Conservation (phyloP, 2,888 invertebrate genomes). For the Pseudococcus longispinus region DNA sequence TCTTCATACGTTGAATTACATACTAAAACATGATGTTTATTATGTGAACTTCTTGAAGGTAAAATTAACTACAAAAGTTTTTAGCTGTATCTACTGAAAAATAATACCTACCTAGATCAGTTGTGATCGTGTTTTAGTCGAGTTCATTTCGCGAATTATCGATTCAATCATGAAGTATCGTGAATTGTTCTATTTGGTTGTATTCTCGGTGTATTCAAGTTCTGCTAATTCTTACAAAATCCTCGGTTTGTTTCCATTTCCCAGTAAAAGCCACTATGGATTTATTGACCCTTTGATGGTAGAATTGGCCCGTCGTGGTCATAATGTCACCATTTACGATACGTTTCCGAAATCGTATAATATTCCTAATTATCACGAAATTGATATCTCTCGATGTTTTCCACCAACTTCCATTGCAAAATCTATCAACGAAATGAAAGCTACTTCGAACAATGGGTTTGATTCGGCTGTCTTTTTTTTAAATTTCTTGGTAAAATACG, state of each 20-base stretch:
- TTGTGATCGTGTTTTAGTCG: too few species aligned
- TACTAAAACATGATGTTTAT: too few species aligned
- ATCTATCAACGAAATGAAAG: background rate
- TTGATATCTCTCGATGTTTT: background rate
- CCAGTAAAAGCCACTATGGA: constrained; percentile 50
- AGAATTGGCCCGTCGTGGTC: constrained; percentile 55
- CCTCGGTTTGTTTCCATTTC: constrained; percentile 55
- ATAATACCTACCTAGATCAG: too few species aligned
- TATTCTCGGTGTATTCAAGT: background rate
- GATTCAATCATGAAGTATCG: background rate
- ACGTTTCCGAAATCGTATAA: background rate
- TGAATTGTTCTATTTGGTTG: background rate
- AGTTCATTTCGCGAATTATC: background rate
- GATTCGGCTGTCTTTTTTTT: too few species aligned
- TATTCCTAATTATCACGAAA: background rate
- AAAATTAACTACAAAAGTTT: too few species aligned
- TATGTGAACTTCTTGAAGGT: too few species aligned
- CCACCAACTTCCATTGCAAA: background rate
- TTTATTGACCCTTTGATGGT: constrained; percentile 50
- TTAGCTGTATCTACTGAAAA: too few species aligned
- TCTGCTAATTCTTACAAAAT: constrained; percentile 31
- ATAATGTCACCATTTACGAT: constrained; percentile 52
- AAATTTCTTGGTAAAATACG: too few species aligned
- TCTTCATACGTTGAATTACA: too few species aligned
- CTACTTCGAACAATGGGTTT: background rate